Evolutionary conservation across 2,113 vertebrate genomes (phyloP), one percentile per base, ranked within the genome.

Genomic region (Dicaeum eximium): DNA sequence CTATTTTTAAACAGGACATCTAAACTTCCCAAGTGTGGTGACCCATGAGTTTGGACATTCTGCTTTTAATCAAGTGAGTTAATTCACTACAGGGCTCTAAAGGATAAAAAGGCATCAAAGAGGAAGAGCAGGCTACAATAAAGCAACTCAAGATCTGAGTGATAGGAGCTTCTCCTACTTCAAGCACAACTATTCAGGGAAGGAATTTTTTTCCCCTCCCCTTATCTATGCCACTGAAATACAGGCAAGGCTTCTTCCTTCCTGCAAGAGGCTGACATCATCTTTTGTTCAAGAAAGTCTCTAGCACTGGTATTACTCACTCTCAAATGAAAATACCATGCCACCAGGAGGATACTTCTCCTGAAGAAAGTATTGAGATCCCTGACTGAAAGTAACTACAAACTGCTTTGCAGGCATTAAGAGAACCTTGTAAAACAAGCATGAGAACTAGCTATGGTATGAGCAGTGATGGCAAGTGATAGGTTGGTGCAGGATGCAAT

Each of bases 1-100:
- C 90, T 94, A 93, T 90, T 95, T 96, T 94, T 95, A 94, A 95
- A 93, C 37, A 50, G 77, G 91, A 93, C 56, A 37, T 91, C 75
- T 80, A 83, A 95, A 97, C 86, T 95, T 84, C 80, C 69, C 82
- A 86, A 88, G 84, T 77, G 95, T 86, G 73, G 80, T 78, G 89
- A 95, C 69, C 92, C 51, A 3, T 80, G 77, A 88, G 85, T 54
- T 71, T 66, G 84, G 91, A 51, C 62, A 86, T 82, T 95, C 91
- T 90, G 82, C 71, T 90, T 94, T 92, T 81, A 94, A 92, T 72
- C 87, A 90, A 94, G 33, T 62, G 38, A 95, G 80, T 92, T 93
- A 93, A 95, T 88, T 94, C 93, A 92, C 82, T 90, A 85, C 84
- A 92, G 75, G 88, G 79, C 78, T 92, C 45, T 84, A 79, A 93